phyloP scores from a whole-genome alignment of 2,888 invertebrate species.

The Pardosa pseudoannulata region DNA sequence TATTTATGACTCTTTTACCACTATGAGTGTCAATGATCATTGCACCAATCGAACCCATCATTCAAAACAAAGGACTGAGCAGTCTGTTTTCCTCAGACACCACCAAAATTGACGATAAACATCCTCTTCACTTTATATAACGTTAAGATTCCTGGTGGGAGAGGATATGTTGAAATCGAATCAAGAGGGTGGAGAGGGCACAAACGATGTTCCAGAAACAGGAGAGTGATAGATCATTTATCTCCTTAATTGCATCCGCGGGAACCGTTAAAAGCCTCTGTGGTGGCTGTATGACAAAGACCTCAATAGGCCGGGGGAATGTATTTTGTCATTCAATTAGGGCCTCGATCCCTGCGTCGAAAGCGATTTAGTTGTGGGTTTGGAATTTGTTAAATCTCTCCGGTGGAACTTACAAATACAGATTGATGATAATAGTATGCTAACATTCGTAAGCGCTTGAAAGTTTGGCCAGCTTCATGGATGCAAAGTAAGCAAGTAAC shows the following conservation, averaged over 20 bases:
- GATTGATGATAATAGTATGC: too few relatives aligned
- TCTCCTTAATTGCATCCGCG: slow-evolving; percentile 6
- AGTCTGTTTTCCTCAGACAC: neutral
- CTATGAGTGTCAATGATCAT: too few relatives aligned
- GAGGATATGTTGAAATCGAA: neutral
- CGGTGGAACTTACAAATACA: too few relatives aligned
- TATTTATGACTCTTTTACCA: too few relatives aligned
- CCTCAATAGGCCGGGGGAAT: neutral
- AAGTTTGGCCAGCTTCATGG: too few relatives aligned
- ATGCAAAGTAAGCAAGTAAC: too few relatives aligned
- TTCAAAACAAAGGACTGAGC: too few relatives aligned
- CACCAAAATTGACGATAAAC: slow-evolving; percentile 5
- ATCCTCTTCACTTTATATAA: neutral
- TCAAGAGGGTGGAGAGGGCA: neutral
- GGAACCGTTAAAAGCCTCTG: slow-evolving; percentile 10
- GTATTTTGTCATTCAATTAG: neutral
- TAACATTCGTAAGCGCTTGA: too few relatives aligned
- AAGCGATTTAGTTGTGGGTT: too few relatives aligned
- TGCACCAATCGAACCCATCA: too few relatives aligned
- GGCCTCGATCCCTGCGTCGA: neutral
- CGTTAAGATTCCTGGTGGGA: neutral
- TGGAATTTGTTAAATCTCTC: too few relatives aligned
- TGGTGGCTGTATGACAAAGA: neutral
- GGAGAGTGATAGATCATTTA: slow-evolving; percentile 2
- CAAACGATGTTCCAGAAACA: neutral